Evolutionary conservation across 1,140 invertebrate species (phyloP).

Genomic region (Danaus melanippus): DNA sequence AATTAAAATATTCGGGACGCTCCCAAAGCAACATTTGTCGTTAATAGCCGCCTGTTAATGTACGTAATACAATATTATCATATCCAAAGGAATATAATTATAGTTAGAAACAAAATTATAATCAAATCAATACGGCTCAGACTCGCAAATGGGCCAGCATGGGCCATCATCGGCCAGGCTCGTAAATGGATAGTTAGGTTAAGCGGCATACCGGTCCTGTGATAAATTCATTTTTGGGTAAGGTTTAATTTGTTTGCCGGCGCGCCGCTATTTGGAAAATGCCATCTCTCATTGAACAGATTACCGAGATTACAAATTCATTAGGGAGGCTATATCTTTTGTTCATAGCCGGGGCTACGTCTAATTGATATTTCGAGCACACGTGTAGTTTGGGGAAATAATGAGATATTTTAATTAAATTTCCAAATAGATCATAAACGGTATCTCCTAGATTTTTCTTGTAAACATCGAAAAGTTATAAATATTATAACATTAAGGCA

Average conservation of each 20-base stretch:
- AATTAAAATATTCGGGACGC: constrained; percentile 58
- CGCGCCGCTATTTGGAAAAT: constrained; percentile 57
- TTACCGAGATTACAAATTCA: constrained; percentile 69
- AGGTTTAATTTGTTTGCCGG: constrained; percentile 66
- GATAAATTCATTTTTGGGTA: constrained; percentile 70
- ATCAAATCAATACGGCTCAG: constrained; percentile 2
- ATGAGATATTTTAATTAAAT: constrained; percentile 4
- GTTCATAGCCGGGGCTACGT: constrained; percentile 31
- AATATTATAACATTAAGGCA: too few species aligned
- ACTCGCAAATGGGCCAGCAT: constrained; percentile 1
- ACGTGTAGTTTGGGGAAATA: constrained; percentile 35
- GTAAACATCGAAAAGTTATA: too few species aligned
- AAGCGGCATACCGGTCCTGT: constrained; percentile 33
- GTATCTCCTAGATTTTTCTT: too few species aligned
- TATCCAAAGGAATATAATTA: neutral
- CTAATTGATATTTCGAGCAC: constrained; percentile 59
- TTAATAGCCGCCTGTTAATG: constrained; percentile 38
- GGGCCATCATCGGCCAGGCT: constrained; percentile 33
- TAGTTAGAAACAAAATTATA: constrained; percentile 1
- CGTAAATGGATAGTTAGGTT: constrained; percentile 46
- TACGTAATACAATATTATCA: constrained; percentile 7
- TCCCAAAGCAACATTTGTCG: constrained; percentile 38
- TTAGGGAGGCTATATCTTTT: constrained; percentile 64
- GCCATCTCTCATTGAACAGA: constrained; percentile 69
- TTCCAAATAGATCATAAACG: too few species aligned